phyloP scores from a whole-genome alignment of 2,888 invertebrate species.

The Cosmia pyralina region DNA sequence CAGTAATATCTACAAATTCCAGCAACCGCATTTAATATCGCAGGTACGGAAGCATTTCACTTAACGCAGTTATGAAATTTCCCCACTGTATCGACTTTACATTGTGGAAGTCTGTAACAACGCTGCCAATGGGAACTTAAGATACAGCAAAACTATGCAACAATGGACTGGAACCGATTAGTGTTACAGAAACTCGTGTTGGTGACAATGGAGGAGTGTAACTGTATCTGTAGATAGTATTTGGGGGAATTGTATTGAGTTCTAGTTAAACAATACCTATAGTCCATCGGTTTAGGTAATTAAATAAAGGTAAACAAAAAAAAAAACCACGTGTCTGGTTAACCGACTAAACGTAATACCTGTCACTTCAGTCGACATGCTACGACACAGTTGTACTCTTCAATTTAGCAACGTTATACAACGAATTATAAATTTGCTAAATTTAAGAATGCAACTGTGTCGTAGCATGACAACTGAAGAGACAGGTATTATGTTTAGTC shows the following conservation, averaged over 20 bases:
- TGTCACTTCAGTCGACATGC: no score
- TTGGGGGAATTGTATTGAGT: conserved; percentile 15
- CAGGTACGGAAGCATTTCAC: conserved; percentile 60
- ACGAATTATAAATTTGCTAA: no score
- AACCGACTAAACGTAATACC: no score
- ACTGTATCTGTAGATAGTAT: conserved; percentile 24
- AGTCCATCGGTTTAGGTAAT: no score
- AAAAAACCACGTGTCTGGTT: no score
- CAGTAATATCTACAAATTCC: conserved; percentile 39
- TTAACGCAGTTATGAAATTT: conserved; percentile 57
- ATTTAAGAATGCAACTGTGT: no score
- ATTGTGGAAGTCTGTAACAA: conserved; percentile 45
- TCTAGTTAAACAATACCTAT: conserved; percentile 8
- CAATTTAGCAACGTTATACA: no score
- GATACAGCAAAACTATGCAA: conserved; percentile 66
- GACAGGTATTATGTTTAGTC: no score
- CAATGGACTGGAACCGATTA: conserved; percentile 66
- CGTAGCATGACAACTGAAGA: no score
- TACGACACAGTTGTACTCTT: no score
- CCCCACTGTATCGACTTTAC: conserved; percentile 53
- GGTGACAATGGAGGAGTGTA: conserved; percentile 39
- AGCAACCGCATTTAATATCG: conserved; percentile 50
- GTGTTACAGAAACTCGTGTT: conserved; percentile 55
- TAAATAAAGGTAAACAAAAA: no score
- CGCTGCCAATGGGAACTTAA: conserved; percentile 59